Evolutionary conservation across 2,113 vertebrate genomes (phyloP).

Genomic region (Serinus canaria): DNA sequence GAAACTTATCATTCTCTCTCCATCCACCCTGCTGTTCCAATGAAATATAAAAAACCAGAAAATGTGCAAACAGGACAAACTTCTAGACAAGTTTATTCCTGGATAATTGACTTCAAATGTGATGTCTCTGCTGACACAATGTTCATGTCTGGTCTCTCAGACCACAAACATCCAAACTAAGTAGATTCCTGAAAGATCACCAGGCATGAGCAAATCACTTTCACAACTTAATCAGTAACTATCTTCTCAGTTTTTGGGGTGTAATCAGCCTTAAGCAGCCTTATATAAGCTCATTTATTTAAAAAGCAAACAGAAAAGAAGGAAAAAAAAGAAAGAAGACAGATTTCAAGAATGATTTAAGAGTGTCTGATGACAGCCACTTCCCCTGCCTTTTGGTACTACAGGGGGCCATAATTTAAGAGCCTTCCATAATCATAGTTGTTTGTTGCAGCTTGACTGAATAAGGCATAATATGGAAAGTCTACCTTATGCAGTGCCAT

Average conservation of each 20-base stretch:
- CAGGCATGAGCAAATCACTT: not conserved
- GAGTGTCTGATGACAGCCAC: not conserved
- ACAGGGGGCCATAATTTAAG: not conserved
- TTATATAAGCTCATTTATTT: not conserved
- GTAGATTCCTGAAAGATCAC: not conserved
- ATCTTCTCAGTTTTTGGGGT: not conserved
- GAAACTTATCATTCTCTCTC: not conserved
- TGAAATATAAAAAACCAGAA: not conserved
- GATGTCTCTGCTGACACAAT: not conserved
- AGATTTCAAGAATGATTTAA: not conserved
- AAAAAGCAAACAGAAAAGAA: not conserved
- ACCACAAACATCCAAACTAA: conserved; percentile 35
- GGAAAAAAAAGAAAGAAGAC: not conserved
- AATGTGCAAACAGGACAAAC: not conserved
- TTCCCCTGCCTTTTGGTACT: not conserved
- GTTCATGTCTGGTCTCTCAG: not conserved
- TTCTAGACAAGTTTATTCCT: not conserved
- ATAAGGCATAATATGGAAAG: not conserved
- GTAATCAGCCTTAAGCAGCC: not conserved
- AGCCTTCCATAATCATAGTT: not conserved
- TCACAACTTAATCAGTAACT: not conserved
- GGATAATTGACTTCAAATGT: not conserved
- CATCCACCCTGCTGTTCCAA: not conserved
- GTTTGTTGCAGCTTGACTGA: not conserved
- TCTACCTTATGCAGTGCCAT: not conserved